phyloP scores from a whole-genome alignment of 2,888 invertebrate genomes.

The Saturnia pavonia region DNA sequence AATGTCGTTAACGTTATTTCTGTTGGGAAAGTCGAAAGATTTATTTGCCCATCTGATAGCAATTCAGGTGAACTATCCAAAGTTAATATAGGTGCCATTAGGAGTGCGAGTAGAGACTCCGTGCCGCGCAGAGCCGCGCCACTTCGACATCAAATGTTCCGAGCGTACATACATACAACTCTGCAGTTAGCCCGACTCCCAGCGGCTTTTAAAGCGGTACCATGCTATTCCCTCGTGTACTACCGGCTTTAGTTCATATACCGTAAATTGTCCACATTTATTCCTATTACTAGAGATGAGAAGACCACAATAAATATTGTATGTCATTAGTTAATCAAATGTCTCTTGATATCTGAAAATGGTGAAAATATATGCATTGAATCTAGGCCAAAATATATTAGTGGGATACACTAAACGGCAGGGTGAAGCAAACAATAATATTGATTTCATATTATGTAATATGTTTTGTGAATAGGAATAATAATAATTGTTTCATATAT shows the following conservation, averaged over 20 bases:
- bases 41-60: conserved; percentile 9
- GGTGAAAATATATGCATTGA: too few species aligned
- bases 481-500: neutral
- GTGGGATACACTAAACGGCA: too few species aligned
- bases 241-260: neutral
- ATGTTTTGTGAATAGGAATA: too few species aligned
- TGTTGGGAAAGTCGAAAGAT: conserved; percentile 2
- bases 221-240: conserved; percentile 37
- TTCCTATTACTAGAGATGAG: too few species aligned
- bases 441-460: too few species aligned
- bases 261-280: neutral
- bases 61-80: conserved; percentile 21
- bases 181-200: conserved; percentile 22
- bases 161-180: neutral
- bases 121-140: conserved; percentile 16
- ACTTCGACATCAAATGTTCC: conserved; percentile 19
- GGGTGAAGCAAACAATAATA: too few species aligned
- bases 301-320: neutral
- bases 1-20: neutral
- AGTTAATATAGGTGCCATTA: conserved; percentile 23
- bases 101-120: conserved; percentile 28
- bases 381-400: too few species aligned
- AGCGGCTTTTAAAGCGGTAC: conserved; percentile 41
- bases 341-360: neutral
- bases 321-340: neutral